These are phyloP conservation scores for Meloe dianella DNA, from an alignment of 2,888 invertebrate genomes.

Conservation along the genomic window DNA sequence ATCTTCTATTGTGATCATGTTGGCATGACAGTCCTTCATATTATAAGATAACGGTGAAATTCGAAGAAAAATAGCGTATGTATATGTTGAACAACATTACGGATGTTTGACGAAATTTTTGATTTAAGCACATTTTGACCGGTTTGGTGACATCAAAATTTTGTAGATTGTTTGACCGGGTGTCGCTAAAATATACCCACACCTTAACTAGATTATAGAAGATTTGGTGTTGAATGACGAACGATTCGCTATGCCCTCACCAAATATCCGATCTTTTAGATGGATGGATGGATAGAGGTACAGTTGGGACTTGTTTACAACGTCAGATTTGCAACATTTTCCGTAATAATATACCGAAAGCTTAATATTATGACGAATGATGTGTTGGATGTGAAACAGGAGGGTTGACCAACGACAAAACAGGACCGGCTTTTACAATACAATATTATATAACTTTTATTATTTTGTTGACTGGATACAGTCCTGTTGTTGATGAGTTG, in stretches of 20 bases:
- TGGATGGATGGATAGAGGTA: conserved; percentile 18
- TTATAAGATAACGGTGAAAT: background rate
- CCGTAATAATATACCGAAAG: conserved; percentile 55
- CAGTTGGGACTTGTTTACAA: conserved; percentile 51
- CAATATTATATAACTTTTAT: background rate
- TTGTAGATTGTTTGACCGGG: conserved; percentile 21
- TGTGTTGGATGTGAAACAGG: conserved; percentile 50
- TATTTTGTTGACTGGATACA: conserved; percentile 31
- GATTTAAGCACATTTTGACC: background rate
- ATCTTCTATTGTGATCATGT: conserved; percentile 38
- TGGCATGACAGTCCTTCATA: conserved; percentile 36
- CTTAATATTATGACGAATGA: conserved; percentile 55
- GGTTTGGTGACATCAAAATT: conserved; percentile 15
- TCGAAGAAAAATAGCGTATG: background rate
- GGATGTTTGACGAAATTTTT: background rate
- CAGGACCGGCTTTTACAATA: background rate
- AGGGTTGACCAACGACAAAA: conserved; percentile 48
- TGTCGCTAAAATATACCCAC: conserved; percentile 27
- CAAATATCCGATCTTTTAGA: conserved; percentile 6
- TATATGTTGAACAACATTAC: background rate
- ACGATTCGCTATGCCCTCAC: conserved; percentile 25
- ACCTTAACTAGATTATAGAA: conserved; percentile 32
- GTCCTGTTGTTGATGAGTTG: conserved; percentile 55
- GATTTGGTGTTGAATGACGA: conserved; percentile 30
- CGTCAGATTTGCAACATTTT: conserved; percentile 55